phyloP scores from a whole-genome alignment of 2,113 vertebrate genomes.

The Eonycteris spelaea region DNA sequence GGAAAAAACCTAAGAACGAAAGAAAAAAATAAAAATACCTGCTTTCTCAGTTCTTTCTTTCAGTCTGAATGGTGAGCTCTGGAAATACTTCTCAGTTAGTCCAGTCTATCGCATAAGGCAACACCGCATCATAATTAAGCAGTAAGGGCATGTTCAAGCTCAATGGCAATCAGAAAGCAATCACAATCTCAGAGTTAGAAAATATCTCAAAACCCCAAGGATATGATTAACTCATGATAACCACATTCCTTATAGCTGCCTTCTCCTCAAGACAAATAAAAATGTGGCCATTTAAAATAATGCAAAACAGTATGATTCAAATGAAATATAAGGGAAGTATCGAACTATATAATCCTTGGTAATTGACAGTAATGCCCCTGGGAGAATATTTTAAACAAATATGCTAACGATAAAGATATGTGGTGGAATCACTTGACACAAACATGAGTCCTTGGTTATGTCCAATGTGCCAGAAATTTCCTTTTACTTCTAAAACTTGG shows the following conservation, averaged over 20 bases:
- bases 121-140: constrained; percentile 71
- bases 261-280: constrained; percentile 76
- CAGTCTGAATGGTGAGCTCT: background rate
- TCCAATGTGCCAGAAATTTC: background rate
- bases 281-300: constrained; percentile 72
- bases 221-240: constrained; percentile 76
- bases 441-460: background rate
- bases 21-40: background rate
- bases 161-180: constrained; percentile 70
- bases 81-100: background rate
- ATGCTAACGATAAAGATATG: constrained; percentile 19
- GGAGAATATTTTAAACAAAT: constrained; percentile 39
- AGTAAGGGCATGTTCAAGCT: constrained; percentile 74
- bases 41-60: background rate
- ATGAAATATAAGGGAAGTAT: constrained; percentile 50
- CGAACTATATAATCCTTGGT: background rate
- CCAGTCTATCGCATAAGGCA: background rate
- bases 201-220: constrained; percentile 74
- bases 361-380: constrained; percentile 26
- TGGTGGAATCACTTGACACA: background rate
- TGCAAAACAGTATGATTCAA: constrained; percentile 51
- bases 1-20: background rate
- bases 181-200: constrained; percentile 73
- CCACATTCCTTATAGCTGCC: constrained; percentile 60
- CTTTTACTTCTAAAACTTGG: background rate